phyloP scores from a whole-genome alignment of 2,797 vertebrate species.

The Rhyacichthys aspro region DNA sequence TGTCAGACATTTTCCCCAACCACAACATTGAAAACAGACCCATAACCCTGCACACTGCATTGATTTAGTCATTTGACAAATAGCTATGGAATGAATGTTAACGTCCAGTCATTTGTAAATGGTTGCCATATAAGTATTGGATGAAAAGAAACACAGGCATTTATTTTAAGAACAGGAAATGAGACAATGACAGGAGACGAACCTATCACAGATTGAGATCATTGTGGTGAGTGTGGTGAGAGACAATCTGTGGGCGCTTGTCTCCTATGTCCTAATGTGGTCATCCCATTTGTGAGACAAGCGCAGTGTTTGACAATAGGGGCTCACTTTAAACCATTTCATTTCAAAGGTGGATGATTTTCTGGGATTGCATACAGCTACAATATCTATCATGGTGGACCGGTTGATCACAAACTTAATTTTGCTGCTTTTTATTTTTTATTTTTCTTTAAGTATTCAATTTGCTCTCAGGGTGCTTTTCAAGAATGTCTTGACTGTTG shows the following conservation, averaged over 20 bases:
- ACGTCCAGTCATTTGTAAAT: constrained; percentile 55
- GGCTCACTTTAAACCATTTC: not conserved
- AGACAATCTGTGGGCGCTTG: constrained; percentile 45
- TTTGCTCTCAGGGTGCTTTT: too few species aligned
- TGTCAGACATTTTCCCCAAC: constrained; percentile 70
- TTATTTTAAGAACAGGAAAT: constrained; percentile 72
- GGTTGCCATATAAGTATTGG: constrained; percentile 61
- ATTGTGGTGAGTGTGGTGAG: constrained; percentile 48
- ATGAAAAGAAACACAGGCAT: constrained; percentile 55
- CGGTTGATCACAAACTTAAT: too few species aligned
- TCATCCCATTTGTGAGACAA: constrained; percentile 21
- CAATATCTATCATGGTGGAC: too few species aligned
- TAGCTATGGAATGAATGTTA: constrained; percentile 65
- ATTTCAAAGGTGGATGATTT: not conserved
- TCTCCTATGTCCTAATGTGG: constrained; percentile 41
- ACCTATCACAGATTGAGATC: constrained; percentile 64
- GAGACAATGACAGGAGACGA: constrained; percentile 70
- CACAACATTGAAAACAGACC: constrained; percentile 74
- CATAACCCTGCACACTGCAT: constrained; percentile 64
- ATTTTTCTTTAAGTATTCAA: not conserved
- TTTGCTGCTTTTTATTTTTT: too few species aligned
- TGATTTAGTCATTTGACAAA: constrained; percentile 75
- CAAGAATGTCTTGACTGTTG: too few species aligned
- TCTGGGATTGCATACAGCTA: too few species aligned
- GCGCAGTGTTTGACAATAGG: constrained; percentile 15